Base-by-base conservation (phyloP, 2,113 vertebrate species). In the Hypanus sabinus region DNA sequence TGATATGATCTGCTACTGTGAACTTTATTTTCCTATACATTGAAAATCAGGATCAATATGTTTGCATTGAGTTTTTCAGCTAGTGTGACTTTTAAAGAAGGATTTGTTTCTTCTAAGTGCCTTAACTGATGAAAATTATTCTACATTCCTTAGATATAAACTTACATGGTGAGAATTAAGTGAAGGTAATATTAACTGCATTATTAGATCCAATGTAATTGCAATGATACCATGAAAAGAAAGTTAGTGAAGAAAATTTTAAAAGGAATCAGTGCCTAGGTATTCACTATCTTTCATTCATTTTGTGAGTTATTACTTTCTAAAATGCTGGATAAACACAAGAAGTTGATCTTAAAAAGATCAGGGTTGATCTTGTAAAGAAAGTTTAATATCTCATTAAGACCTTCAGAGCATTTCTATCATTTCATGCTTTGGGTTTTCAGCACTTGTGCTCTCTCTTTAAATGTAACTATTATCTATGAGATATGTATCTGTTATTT, bases 21-120 rank as follows among this genome's bases (percentile, higher is more conserved):
- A 87, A 87, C 46, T 68, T 68, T 90, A 90, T 68, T 90, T 90
- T 90, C 60, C 85, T 65, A 18, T 65, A 30, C 85, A 90, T 1
- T 90, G n/a, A 90, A 90, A 90, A 90, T 90, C 85, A 90, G 60
- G 85, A 90, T 90, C 60, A 90, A 90, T 90, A 5, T 87, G 8
- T 90, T 90, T 90, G 85, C 60, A 60, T 90, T 90, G 30, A 65
- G 6, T 7, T 90, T 33, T 65, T 18, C n/a, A 68, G 85, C 16
- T 33, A 33, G 85, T 33, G 16, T 90, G 6, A 90, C n/a, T 90
- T n/a, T 88, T 90, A 33, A 65, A 22, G 33, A 68, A 14, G 10
- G 11, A 33, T 3, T n/a, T 90, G 65, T 62, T 88, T 62, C 27
- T 88, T 60, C 57, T 65, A 90, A 90, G 85, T 90, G 57, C 85